These are phyloP conservation scores for Lycodopsis pacificus DNA, from an alignment of 2,797 vertebrate genomes.

Conservation along the genomic window DNA sequence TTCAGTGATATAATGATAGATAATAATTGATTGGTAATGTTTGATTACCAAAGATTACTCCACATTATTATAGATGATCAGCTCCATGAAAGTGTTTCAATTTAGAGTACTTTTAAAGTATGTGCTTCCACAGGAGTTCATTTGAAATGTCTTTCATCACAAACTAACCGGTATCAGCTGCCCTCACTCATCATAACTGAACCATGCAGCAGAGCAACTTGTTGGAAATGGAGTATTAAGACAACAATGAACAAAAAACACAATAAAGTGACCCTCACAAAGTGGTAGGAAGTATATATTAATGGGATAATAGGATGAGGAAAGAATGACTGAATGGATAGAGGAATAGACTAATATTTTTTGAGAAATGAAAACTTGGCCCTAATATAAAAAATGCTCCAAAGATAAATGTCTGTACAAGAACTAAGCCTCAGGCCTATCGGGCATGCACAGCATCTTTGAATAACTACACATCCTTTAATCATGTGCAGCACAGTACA, in stretches of 20 bases:
- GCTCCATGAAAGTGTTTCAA: not conserved
- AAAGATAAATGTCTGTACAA: not conserved
- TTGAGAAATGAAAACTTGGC: not conserved
- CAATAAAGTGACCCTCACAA: not conserved
- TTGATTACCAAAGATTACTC: not conserved
- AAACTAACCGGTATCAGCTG: not conserved
- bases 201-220: not conserved
- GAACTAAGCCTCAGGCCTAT: not conserved
- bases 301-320: not conserved
- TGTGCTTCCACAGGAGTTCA: not conserved
- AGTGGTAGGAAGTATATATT: not conserved
- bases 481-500: not conserved
- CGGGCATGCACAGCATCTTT: not conserved
- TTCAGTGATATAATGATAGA: not conserved
- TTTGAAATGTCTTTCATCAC: not conserved
- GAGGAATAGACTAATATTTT: not conserved
- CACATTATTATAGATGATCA: conserved; percentile 1
- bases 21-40: not conserved
- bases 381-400: not conserved
- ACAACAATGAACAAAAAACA: not conserved
- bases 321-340: not conserved
- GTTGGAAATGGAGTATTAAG: not conserved
- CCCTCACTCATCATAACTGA: not conserved
- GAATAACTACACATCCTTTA: not conserved
- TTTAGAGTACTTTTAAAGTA: not conserved